Conservation (phyloP, 2,113 vertebrate genomes). For the Lichenostomus cassidix region DNA sequence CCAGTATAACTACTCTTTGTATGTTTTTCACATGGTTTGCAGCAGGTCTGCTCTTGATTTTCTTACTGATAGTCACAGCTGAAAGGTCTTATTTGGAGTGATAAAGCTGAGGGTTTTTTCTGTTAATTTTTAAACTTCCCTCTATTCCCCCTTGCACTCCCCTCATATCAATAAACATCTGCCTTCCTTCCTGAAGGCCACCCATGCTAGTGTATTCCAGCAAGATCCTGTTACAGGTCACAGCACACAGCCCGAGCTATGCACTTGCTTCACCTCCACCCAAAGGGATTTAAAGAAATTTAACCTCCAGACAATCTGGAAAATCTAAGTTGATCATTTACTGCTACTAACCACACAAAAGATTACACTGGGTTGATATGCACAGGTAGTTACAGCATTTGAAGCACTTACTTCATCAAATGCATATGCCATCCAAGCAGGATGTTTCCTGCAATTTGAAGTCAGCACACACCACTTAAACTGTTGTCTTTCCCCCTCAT, state of each 20-base stretch:
- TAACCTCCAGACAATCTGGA: slow-evolving; percentile 57
- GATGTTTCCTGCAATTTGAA: neutral
- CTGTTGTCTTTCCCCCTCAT: neutral
- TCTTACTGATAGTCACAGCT: slow-evolving; percentile 6
- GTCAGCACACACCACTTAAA: neutral
- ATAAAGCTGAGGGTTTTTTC: neutral
- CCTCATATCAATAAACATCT: slow-evolving; percentile 7
- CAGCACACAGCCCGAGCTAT: slow-evolving; percentile 10
- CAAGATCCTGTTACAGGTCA: slow-evolving; percentile 58
- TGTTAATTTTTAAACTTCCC: slow-evolving; percentile 66
- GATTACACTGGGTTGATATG: slow-evolving; percentile 48
- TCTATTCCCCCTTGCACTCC: neutral
- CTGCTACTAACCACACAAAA: slow-evolving; percentile 59
- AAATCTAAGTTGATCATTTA: slow-evolving; percentile 76
- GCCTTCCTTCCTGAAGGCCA: slow-evolving; percentile 28
- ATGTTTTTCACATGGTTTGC: neutral
- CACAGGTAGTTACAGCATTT: slow-evolving; percentile 6
- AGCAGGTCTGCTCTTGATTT: neutral
- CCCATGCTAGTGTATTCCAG: slow-evolving; percentile 52
- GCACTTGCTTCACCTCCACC: slow-evolving; percentile 10
- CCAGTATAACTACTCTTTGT: neutral
- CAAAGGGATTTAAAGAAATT: slow-evolving; percentile 45
- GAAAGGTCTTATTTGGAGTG: slow-evolving; percentile 23
- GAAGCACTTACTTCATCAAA: neutral
- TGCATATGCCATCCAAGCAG: neutral